Evolutionary conservation across 2,888 invertebrate genomes (phyloP).

Genomic region (Dryococelus australis): DNA sequence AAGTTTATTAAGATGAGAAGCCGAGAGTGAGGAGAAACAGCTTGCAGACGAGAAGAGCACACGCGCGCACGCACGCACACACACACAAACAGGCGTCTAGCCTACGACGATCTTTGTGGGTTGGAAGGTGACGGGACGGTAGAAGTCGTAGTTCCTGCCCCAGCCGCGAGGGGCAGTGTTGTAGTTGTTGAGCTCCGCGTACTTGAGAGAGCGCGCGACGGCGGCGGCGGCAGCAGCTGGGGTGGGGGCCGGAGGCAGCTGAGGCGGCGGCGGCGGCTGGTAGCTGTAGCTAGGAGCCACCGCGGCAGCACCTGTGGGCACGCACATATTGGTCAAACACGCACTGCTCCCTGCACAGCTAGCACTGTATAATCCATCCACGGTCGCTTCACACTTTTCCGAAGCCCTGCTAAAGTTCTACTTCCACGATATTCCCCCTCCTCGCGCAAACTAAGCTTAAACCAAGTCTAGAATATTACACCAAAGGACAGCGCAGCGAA

Average conservation of each 20-base stretch:
- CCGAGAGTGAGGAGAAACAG: background rate
- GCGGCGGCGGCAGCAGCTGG: conserved; percentile 47
- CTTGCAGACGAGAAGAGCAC: background rate
- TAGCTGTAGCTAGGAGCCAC: background rate
- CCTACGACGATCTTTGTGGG: conserved; percentile 34
- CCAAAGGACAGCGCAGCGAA: too few species aligned
- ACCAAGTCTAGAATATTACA: too few species aligned
- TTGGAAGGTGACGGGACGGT: conserved; percentile 73
- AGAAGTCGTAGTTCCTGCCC: conserved; percentile 73
- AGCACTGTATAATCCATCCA: too few species aligned
- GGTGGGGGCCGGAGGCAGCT: conserved; percentile 39
- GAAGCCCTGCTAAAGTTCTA: too few species aligned
- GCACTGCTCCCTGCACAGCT: too few species aligned
- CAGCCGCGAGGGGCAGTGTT: conserved; percentile 87
- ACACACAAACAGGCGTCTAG: background rate
- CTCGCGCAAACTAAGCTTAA: too few species aligned
- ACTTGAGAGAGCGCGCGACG: conserved; percentile 44
- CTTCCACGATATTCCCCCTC: too few species aligned
- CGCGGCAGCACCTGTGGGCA: conserved; percentile 27
- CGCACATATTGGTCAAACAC: background rate
- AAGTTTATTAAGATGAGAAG: background rate
- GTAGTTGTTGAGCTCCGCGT: conserved; percentile 68
- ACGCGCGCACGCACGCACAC: background rate
- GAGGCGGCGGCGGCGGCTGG: conserved; percentile 17
- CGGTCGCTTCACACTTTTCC: too few species aligned